These are phyloP conservation scores for Argyrosomus japonicus DNA, from an alignment of 2,113 vertebrate genomes.

Conservation along the genomic window DNA sequence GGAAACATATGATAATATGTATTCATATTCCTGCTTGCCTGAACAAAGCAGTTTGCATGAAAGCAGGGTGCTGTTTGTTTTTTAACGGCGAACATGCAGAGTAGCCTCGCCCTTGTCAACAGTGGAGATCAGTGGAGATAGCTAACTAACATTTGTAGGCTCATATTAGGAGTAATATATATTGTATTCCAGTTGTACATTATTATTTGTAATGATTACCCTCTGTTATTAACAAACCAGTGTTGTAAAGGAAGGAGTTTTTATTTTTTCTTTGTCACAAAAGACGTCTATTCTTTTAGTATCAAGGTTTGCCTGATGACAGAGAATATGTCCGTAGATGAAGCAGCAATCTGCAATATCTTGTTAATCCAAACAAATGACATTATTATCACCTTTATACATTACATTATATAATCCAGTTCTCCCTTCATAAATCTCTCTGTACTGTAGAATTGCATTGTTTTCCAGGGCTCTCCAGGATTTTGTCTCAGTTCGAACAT, in stretches of 20 bases:
- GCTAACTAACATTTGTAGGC: background rate
- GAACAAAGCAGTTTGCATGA: slow-evolving; percentile 21
- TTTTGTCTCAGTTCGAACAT: slow-evolving; percentile 24
- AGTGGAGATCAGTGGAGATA: slow-evolving; percentile 3
- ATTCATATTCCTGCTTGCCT: slow-evolving; percentile 18
- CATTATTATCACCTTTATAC: slow-evolving; percentile 14
- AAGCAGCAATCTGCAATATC: slow-evolving; percentile 21
- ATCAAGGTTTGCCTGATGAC: slow-evolving; percentile 46
- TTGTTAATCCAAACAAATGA: slow-evolving; percentile 40
- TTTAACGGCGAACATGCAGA: background rate
- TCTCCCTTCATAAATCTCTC: slow-evolving; percentile 57
- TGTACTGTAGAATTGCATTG: slow-evolving; percentile 27
- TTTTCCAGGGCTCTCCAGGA: slow-evolving; percentile 69
- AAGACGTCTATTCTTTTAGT: background rate
- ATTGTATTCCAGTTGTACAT: slow-evolving; percentile 22
- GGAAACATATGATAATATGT: slow-evolving; percentile 19
- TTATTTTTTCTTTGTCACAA: background rate
- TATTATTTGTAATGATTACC: slow-evolving; percentile 2
- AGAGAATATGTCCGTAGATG: slow-evolving; percentile 32
- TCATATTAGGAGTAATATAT: background rate
- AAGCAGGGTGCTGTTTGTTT: slow-evolving; percentile 1
- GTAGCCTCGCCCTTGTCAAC: background rate
- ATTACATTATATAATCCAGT: slow-evolving; percentile 46
- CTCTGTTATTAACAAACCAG: slow-evolving; percentile 9
- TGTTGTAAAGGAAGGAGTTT: background rate